These are phyloP conservation scores for Xanthorhoe spadicearia DNA, from an alignment of 2,888 invertebrate species.

Conservation along the genomic window DNA sequence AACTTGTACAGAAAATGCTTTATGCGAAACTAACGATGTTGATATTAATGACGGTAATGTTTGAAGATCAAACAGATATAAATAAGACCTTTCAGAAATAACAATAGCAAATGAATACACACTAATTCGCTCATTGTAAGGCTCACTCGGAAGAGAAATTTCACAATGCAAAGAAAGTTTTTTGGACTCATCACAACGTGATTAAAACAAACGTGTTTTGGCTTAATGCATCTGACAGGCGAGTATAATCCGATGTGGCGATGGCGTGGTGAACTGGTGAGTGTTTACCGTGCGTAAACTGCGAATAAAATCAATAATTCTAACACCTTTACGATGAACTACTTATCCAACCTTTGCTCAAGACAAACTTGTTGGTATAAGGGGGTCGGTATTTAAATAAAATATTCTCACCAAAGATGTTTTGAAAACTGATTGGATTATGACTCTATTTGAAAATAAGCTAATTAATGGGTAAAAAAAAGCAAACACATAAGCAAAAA, in stretches of 20 bases:
- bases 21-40: slow-evolving; percentile 29
- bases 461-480: too few relatives aligned
- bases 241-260: slow-evolving; percentile 49
- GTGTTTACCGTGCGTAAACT: slow-evolving; percentile 34
- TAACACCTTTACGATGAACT: slow-evolving; percentile 6
- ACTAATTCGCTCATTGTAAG: slow-evolving; percentile 72
- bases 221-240: slow-evolving; percentile 52
- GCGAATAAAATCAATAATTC: slow-evolving; percentile 23
- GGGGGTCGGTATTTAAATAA: too few relatives aligned
- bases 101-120: slow-evolving; percentile 65
- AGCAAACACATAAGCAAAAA: too few relatives aligned
- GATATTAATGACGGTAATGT: slow-evolving; percentile 42
- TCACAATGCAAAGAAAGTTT: slow-evolving; percentile 80
- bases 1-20: slow-evolving; percentile 12
- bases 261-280: slow-evolving; percentile 30
- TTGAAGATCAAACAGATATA: slow-evolving; percentile 37
- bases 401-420: too few relatives aligned
- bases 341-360: slow-evolving; percentile 13
- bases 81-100: slow-evolving; percentile 52
- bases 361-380: too few relatives aligned
- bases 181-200: slow-evolving; percentile 66
- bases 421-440: too few relatives aligned
- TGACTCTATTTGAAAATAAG: too few relatives aligned
- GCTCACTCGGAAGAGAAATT: slow-evolving; percentile 72
- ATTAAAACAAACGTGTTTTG: slow-evolving; percentile 72